Evolutionary conservation across 35 echinoderm and acorn worm species (phyloP).

Genomic region (Anneissia japonica): DNA sequence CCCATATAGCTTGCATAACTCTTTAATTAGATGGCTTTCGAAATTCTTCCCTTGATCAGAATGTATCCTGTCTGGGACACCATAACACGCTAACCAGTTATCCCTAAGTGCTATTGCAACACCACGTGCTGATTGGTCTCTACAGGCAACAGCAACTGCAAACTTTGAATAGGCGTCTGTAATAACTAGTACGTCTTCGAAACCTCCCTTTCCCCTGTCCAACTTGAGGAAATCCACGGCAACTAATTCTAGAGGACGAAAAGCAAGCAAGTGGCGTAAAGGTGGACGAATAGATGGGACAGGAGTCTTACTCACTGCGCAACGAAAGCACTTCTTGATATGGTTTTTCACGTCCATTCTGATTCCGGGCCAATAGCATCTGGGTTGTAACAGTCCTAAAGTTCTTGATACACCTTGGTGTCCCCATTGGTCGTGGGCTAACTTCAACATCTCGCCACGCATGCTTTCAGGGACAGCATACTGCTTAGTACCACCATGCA

Average conservation of each 20-base stretch:
- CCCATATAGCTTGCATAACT: neutral
- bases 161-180: no score
- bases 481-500: no score
- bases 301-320: neutral
- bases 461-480: neutral
- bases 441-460: neutral
- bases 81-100: constrained; percentile 28
- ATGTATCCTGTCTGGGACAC: constrained; percentile 21
- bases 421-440: neutral
- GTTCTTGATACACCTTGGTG: neutral
- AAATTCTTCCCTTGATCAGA: constrained; percentile 8
- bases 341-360: neutral
- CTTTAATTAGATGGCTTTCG: neutral
- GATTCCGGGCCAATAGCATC: neutral
- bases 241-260: neutral
- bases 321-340: neutral
- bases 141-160: no score
- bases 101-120: no score
- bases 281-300: neutral
- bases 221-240: neutral
- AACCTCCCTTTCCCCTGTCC: neutral
- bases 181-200: no score
- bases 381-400: neutral
- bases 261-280: neutral
- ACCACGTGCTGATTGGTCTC: no score